Base-by-base conservation (phyloP, 1,140 invertebrate genomes). In the Sminthurides bifidus region DNA sequence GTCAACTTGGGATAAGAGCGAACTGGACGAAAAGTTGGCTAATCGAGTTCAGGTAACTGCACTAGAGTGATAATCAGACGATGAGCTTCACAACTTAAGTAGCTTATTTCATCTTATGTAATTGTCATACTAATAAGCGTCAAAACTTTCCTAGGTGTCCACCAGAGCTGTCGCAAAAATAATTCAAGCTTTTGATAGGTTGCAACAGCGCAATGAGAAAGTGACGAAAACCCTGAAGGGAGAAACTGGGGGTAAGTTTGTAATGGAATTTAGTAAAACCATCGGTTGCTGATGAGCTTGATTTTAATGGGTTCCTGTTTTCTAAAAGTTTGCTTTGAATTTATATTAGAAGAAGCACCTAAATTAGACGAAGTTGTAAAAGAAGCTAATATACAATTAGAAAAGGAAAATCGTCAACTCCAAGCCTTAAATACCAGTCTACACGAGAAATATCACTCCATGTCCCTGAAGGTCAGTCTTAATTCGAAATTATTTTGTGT, bases 1-100 rank as follows among this genome's bases (percentile, higher is more conserved):
- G n/a, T 94, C 92, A 23, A 94, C 92, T 12, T 96, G 92, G 92
- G 92, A 98, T 70, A 93, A 93, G 68, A 88, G 94, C 68, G 93
- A 98, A 70, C 73, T 96, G 51, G 92, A 97, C 71, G 91, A 94
- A 62, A 92, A 94, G 70, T 77, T 96, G 21, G 88, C 90, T 2
- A 92, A 95, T 73, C 74, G 92, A 54, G 92, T 96, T 56, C 84
- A 90, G 52, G 54, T 59, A 21, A 37, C 30, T 35, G 27, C 24
- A 54, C 12, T 15, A 5, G 23, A 21, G 40, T 8, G n/a, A n/a
- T n/a, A n/a, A 37, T 12, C n/a, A n/a, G n/a, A 14, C 35, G 12
- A 37, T 12, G 12, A 37, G 35, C 35, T 37, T n/a, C n/a, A n/a
- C n/a, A 37, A 37, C 35, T n/a, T 14, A n/a, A 14, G n/a, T 12